Conservation (phyloP, 1,140 invertebrate genomes). For the Brachionus asplanchnoidis region DNA sequence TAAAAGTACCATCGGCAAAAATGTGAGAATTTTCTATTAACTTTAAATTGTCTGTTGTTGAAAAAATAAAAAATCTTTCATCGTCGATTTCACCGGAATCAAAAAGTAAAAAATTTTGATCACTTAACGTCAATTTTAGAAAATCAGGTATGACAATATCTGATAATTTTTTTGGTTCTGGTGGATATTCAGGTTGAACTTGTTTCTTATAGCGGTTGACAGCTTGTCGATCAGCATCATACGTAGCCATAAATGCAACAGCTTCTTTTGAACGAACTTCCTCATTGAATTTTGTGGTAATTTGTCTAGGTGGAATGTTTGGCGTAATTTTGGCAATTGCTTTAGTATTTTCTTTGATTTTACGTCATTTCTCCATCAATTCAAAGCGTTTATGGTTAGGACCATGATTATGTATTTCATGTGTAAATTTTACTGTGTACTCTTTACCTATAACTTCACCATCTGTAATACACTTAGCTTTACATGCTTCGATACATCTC, state of each 20-base stretch:
- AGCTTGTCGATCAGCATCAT: background rate
- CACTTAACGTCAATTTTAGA: background rate
- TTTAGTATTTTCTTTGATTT: background rate
- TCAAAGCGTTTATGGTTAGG: background rate
- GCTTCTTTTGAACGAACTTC: background rate
- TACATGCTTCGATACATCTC: background rate
- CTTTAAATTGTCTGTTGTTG: background rate
- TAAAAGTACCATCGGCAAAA: constrained; percentile 3
- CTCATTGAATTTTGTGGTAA: background rate
- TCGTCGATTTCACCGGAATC: background rate
- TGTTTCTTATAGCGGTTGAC: background rate
- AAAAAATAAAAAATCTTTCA: background rate
- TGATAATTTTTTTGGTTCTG: background rate
- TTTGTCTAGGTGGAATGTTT: background rate
- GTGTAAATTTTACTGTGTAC: background rate
- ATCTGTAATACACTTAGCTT: too few species aligned
- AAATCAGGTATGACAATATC: background rate
- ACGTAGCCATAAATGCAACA: background rate
- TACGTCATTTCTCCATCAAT: background rate
- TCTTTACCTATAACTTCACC: too few species aligned
- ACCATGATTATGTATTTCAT: background rate
- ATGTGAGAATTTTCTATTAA: background rate
- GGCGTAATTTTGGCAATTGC: background rate
- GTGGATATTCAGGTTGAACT: background rate
- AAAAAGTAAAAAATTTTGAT: background rate